Conservation (phyloP, 2,888 invertebrate species). For the Brachynemurus nebulosus region DNA sequence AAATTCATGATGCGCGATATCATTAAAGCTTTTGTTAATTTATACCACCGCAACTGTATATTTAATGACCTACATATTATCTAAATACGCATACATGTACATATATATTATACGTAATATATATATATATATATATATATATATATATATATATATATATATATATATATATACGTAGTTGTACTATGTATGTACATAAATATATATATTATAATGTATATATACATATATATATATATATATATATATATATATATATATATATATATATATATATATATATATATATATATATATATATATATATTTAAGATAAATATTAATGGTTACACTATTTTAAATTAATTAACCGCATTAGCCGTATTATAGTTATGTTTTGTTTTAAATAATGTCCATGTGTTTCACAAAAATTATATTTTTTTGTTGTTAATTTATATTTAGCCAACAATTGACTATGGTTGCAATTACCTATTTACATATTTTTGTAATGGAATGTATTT, state of each 20-base stretch:
- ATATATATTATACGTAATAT: neutral
- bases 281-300: neutral
- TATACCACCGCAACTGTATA: neutral
- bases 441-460: too few species aligned
- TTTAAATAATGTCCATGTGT: too few species aligned
- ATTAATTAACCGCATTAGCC: too few species aligned
- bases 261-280: neutral
- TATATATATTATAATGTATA: neutral
- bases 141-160: constrained; percentile 1
- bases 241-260: neutral
- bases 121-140: constrained; percentile 1
- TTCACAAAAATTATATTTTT: too few species aligned
- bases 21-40: too few species aligned
- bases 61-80: neutral
- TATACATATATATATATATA: neutral
- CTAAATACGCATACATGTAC: neutral
- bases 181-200: neutral
- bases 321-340: too few species aligned
- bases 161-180: neutral
- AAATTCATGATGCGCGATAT: too few species aligned
- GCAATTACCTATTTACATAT: too few species aligned
- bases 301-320: too few species aligned
- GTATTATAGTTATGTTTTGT: too few species aligned
- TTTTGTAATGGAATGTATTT: too few species aligned
- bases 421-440: too few species aligned